A percentile compares a stretch with the other conserved stretches of the same genome.
Evolutionary conservation across 2,888 invertebrate species (phyloP).

Genomic region (Taenaris catops): DNA sequence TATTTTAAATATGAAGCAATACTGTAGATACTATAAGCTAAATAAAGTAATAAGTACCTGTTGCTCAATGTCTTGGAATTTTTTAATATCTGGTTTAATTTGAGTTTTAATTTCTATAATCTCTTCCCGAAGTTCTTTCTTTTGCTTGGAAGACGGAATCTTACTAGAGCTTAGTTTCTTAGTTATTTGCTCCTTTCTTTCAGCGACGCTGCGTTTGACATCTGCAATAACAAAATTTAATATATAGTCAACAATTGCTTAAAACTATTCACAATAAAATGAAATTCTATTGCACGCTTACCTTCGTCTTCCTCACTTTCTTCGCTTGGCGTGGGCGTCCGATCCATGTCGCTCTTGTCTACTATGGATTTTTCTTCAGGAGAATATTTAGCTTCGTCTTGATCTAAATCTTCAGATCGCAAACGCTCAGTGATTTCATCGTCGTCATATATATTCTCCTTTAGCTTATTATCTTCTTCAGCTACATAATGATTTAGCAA

Average conservation of each 20-base stretch:
- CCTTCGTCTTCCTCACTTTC: constrained; percentile 79
- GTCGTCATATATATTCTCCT: constrained; percentile 60
- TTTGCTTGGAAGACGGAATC: constrained; percentile 86
- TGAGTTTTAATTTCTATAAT: constrained; percentile 85
- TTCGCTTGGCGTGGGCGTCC: constrained; percentile 70
- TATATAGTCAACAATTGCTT: too few species aligned
- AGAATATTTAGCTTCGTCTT: constrained; percentile 87
- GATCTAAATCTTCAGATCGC: constrained; percentile 62
- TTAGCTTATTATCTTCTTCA: constrained; percentile 72
- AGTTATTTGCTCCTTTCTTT: constrained; percentile 87
- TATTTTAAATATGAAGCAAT: too few species aligned
- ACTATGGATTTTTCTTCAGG: constrained; percentile 88
- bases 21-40: too few species aligned
- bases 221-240: too few species aligned
- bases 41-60: constrained; percentile 40
- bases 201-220: constrained; percentile 86
- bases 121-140: constrained; percentile 86
- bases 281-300: constrained; percentile 23
- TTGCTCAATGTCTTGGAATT: constrained; percentile 73
- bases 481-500: constrained; percentile 39
- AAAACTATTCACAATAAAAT: neutral
- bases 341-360: constrained; percentile 82
- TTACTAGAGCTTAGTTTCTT: constrained; percentile 85
- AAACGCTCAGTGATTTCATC: constrained; percentile 53
- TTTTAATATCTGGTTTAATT: constrained; percentile 77